phyloP scores from a whole-genome alignment of 1,140 invertebrate genomes.

The Drosophila oshimai region DNA sequence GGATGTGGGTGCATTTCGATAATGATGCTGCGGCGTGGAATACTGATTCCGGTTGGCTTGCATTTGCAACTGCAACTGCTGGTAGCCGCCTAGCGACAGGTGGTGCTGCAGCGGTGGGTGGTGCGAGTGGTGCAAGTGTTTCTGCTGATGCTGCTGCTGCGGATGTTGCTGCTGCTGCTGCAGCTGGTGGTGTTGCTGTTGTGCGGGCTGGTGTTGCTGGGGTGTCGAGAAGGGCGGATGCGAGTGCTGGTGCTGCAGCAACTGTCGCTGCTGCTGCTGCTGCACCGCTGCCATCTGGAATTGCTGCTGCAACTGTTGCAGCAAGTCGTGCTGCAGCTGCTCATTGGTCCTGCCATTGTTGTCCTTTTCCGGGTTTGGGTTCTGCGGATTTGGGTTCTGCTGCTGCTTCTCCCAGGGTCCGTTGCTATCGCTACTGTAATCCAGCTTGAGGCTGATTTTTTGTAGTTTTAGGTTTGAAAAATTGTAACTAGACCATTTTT shows the following conservation, averaged over 20 bases:
- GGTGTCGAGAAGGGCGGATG: constrained; percentile 62
- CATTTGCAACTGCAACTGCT: constrained; percentile 48
- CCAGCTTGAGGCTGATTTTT: constrained; percentile 63
- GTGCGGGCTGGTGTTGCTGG: constrained; percentile 47
- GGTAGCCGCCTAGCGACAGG: constrained; percentile 72
- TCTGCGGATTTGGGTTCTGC: constrained; percentile 39
- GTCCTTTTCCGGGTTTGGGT: constrained; percentile 13
- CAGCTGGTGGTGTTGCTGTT: constrained; percentile 41
- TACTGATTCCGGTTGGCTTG: constrained; percentile 53
- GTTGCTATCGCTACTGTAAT: constrained; percentile 73
- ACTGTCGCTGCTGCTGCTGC: constrained; percentile 47
- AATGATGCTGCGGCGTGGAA: constrained; percentile 72
- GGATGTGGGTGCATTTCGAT: constrained; percentile 41
- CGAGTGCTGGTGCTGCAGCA: constrained; percentile 61
- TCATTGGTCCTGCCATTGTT: constrained; percentile 41
- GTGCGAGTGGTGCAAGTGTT: constrained; percentile 27
- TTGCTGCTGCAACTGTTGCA: constrained; percentile 66
- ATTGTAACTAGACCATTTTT: neutral
- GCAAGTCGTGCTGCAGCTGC: constrained; percentile 63
- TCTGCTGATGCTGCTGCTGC: constrained; percentile 10
- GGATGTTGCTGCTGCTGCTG: constrained; percentile 17
- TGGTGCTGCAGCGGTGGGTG: constrained; percentile 80
- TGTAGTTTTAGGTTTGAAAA: neutral
- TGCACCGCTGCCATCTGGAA: constrained; percentile 63
- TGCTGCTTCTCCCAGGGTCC: constrained; percentile 80